phyloP scores from a whole-genome alignment of 2,113 vertebrate genomes.

The Aythya baeri region DNA sequence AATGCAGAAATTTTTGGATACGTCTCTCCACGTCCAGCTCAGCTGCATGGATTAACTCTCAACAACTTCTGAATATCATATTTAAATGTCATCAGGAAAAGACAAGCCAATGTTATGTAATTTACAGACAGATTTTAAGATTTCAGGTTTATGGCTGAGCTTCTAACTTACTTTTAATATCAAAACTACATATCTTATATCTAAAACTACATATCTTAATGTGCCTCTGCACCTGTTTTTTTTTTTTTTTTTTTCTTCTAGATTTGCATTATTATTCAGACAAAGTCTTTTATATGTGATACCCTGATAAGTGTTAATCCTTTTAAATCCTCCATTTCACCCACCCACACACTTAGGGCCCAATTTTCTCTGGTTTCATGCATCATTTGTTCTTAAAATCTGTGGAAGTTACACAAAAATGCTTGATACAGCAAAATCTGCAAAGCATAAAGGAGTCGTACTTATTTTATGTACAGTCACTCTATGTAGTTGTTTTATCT shows the following conservation, averaged over 20 bases:
- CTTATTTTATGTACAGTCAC: not conserved
- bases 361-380: conserved; percentile 33
- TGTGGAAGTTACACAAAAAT: not conserved
- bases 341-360: not conserved
- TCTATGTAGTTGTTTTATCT: not conserved
- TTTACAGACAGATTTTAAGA: not conserved
- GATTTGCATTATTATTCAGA: not conserved
- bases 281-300: conserved; percentile 17
- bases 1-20: conserved; percentile 28
- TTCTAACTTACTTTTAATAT: not conserved
- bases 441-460: not conserved
- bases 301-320: conserved; percentile 35
- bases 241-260: not conserved
- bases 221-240: not conserved
- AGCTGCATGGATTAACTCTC: conserved; percentile 13
- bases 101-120: not conserved
- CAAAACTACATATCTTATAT: not conserved
- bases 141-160: not conserved
- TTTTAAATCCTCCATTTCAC: conserved; percentile 1
- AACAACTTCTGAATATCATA: conserved; percentile 14
- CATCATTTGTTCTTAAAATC: conserved; percentile 42
- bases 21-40: conserved; percentile 16
- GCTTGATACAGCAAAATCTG: conserved; percentile 19
- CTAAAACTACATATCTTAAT: not conserved
- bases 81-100: conserved; percentile 30